phyloP scores from a whole-genome alignment of 2,113 vertebrate genomes.

The Triplophysa rosa region DNA sequence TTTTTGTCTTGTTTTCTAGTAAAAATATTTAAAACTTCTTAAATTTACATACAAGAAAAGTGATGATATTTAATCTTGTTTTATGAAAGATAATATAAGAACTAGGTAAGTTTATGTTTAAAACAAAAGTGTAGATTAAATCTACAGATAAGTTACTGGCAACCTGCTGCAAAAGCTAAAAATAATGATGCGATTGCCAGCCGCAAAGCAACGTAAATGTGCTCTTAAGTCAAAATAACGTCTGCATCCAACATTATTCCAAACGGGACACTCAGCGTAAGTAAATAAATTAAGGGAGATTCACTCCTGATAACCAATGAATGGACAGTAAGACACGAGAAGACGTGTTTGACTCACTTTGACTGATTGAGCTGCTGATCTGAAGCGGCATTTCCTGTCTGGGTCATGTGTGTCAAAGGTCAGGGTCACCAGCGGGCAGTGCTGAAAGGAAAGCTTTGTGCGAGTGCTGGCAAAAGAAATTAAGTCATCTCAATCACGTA shows the following conservation, averaged over 20 bases:
- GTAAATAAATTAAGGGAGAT: not conserved
- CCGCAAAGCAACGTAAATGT: no score
- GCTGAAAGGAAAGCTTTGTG: conserved; percentile 10
- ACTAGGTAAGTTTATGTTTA: no score
- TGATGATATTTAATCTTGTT: no score
- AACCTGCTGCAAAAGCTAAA: no score
- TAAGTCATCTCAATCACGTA: no score
- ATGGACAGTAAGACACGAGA: not conserved
- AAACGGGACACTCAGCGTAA: not conserved
- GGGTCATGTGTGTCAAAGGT: not conserved
- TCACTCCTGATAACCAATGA: not conserved
- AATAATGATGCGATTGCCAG: no score
- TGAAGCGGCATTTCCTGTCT: not conserved
- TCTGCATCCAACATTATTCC: not conserved
- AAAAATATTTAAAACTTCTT: no score
- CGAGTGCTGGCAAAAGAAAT: not conserved
- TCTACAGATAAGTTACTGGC: no score
- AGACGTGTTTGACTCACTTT: not conserved
- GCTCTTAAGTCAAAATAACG: not conserved
- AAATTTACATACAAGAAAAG: no score
- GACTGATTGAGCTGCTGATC: not conserved
- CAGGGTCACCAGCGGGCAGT: not conserved
- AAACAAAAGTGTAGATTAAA: no score
- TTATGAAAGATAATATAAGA: no score
- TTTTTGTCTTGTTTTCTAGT: no score